phyloP scores from a whole-genome alignment of 2,113 vertebrate genomes.

The Chunga burmeisteri region DNA sequence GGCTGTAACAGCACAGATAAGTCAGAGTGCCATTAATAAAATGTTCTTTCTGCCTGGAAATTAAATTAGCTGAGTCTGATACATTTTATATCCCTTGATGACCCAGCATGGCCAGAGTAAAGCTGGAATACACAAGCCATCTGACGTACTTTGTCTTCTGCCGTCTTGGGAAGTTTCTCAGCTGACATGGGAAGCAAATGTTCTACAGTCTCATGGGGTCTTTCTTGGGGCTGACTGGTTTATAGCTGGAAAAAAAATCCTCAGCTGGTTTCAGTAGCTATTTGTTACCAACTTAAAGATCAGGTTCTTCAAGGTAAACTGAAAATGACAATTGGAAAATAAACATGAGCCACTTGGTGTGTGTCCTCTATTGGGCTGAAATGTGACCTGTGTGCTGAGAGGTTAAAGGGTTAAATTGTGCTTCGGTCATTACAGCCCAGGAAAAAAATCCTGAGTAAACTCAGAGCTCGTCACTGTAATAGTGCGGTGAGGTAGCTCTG shows the following conservation, averaged over 20 bases:
- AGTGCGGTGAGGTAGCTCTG: not conserved
- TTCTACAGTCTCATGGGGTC: not conserved
- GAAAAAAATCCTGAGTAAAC: not conserved
- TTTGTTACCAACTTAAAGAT: constrained; percentile 54
- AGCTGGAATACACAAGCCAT: not conserved
- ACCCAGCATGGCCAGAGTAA: not conserved
- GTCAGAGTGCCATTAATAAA: not conserved
- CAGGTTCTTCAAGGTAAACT: constrained; percentile 62
- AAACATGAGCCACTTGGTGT: constrained; percentile 26
- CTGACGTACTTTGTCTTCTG: not conserved
- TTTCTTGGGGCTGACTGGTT: not conserved
- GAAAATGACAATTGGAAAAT: constrained; percentile 60
- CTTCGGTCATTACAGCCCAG: not conserved
- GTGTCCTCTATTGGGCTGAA: constrained; percentile 40
- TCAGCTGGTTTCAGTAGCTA: constrained; percentile 46
- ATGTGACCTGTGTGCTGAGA: constrained; percentile 25
- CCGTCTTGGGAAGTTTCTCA: not conserved
- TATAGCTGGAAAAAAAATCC: not conserved
- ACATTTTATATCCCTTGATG: not conserved
- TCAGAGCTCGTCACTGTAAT: not conserved
- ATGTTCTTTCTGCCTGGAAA: constrained; percentile 15
- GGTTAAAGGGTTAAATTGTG: constrained; percentile 51
- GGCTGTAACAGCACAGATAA: not conserved
- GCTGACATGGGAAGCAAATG: constrained; percentile 32
- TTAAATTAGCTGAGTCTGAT: not conserved